Evolutionary conservation across 2,797 vertebrate genomes (phyloP).

Genomic region (Urosaurus nigricauda): DNA sequence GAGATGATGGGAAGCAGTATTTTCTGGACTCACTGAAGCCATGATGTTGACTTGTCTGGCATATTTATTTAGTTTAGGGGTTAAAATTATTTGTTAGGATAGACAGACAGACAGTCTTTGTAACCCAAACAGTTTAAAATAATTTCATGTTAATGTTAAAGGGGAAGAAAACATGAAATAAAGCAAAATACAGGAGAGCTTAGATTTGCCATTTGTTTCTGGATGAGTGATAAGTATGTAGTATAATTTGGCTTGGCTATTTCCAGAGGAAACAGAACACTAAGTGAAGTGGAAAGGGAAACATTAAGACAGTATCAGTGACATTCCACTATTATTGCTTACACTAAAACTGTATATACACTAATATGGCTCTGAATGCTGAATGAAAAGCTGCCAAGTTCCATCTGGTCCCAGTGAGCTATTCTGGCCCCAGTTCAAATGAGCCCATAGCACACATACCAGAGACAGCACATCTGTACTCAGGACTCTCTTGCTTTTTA

Average conservation of each 20-base stretch:
- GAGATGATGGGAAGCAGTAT: conserved; percentile 25
- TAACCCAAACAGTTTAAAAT: not conserved
- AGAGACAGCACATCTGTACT: not conserved
- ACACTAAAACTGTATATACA: conserved; percentile 15
- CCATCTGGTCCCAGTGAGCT: conserved; percentile 5
- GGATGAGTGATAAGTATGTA: conserved; percentile 1
- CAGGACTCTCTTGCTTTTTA: not conserved
- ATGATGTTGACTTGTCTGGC: conserved; percentile 7
- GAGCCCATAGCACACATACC: conserved; percentile 1
- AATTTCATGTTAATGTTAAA: conserved; percentile 1
- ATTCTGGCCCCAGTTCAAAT: not conserved
- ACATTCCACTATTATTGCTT: not conserved
- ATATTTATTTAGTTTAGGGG: not conserved
- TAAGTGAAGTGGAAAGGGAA: not conserved
- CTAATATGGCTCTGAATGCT: conserved; percentile 16
- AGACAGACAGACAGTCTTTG: not conserved
- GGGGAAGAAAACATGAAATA: not conserved
- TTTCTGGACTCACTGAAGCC: conserved; percentile 39
- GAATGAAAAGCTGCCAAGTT: conserved; percentile 14
- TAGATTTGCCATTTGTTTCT: not conserved
- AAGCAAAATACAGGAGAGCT: not conserved
- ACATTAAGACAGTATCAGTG: fast-evolving
- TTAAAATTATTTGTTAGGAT: not conserved
- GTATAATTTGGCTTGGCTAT: not conserved
- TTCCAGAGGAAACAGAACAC: not conserved